Evolutionary conservation across 2,888 invertebrate genomes (phyloP).

Genomic region (Sisyra nigra): DNA sequence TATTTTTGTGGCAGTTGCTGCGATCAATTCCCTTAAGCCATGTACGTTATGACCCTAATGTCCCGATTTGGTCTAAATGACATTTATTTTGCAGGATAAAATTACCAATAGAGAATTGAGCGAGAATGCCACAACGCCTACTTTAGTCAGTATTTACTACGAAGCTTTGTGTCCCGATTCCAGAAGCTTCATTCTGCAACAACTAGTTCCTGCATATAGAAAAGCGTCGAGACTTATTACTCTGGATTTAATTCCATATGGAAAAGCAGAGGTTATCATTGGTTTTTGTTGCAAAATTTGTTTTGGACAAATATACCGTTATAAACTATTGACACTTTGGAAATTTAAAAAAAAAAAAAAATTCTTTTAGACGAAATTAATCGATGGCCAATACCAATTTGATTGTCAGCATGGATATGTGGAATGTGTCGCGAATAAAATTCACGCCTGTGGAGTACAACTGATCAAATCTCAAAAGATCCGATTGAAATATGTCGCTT

Average conservation of each 20-base stretch:
- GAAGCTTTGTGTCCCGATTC: conserved; percentile 80
- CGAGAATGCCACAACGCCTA: conserved; percentile 10
- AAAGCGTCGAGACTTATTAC: conserved; percentile 46
- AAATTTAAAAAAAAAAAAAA: too few relatives aligned
- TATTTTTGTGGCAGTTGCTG: too few relatives aligned
- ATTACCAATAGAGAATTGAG: too few relatives aligned
- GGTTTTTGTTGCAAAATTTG: too few relatives aligned
- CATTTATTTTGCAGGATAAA: too few relatives aligned
- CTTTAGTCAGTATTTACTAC: conserved; percentile 52
- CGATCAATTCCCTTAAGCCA: too few relatives aligned
- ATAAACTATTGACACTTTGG: too few relatives aligned
- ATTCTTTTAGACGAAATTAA: conserved; percentile 30
- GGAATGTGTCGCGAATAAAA: conserved; percentile 70
- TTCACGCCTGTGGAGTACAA: conserved; percentile 64
- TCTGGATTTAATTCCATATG: conserved; percentile 64
- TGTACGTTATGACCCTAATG: too few relatives aligned
- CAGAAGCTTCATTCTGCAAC: conserved; percentile 60
- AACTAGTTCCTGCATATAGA: conserved; percentile 52
- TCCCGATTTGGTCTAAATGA: too few relatives aligned
- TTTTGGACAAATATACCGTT: too few relatives aligned
- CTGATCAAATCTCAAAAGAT: conserved; percentile 38
- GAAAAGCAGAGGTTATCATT: conserved; percentile 64
- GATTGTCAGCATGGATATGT: conserved; percentile 56
- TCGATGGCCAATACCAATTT: conserved; percentile 38
- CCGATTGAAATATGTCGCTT: conserved; percentile 52